Conservation (phyloP, 2,888 invertebrate genomes). For the Himalopsyche anomala region DNA sequence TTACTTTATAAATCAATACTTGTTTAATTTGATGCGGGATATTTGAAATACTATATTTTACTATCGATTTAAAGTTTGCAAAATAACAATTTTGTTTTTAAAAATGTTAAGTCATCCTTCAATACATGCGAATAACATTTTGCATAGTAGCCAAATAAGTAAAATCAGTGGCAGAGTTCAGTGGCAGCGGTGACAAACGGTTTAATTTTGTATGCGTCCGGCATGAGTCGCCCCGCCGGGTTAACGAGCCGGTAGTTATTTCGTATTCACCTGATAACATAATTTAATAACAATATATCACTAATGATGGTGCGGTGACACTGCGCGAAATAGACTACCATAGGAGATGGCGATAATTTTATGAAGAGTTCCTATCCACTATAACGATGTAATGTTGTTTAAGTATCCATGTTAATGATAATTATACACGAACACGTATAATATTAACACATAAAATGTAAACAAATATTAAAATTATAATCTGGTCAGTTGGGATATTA, state of each 20-base stretch:
- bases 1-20: too few species aligned
- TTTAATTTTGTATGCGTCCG: constrained; percentile 58
- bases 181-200: constrained; percentile 52
- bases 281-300: constrained; percentile 58
- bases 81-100: too few species aligned
- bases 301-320: constrained; percentile 48
- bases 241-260: constrained; percentile 53
- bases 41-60: too few species aligned
- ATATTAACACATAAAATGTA: too few species aligned
- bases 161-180: constrained; percentile 17
- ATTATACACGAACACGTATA: too few species aligned
- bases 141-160: background rate
- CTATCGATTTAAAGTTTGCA: too few species aligned
- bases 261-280: constrained; percentile 55
- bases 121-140: background rate
- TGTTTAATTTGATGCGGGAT: too few species aligned
- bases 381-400: too few species aligned
- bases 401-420: too few species aligned
- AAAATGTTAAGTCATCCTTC: background rate
- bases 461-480: too few species aligned
- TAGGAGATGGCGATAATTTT: constrained; percentile 22
- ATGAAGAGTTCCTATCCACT: background rate
- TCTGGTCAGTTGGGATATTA: too few species aligned
- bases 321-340: background rate
- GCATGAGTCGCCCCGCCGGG: constrained; percentile 34